These are phyloP conservation scores for Scytalopus superciliaris DNA, from an alignment of 2,113 vertebrate genomes.

Conservation along the genomic window DNA sequence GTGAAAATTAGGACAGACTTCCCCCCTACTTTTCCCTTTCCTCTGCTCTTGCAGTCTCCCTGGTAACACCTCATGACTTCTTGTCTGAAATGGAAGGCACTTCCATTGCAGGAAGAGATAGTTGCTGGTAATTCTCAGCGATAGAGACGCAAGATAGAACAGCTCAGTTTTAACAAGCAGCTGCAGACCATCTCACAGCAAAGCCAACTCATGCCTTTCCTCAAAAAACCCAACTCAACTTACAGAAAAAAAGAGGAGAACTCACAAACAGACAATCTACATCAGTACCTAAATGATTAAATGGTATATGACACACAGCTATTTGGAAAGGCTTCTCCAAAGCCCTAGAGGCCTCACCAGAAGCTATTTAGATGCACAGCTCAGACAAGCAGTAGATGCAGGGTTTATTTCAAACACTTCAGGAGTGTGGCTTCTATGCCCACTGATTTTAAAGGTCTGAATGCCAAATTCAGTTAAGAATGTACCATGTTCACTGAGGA, in stretches of 20 bases:
- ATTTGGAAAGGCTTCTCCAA: slow-evolving; percentile 21
- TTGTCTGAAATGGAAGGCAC: neutral
- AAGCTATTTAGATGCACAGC: neutral
- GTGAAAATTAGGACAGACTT: neutral
- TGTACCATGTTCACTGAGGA: neutral
- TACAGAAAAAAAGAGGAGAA: neutral
- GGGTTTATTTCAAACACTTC: slow-evolving; percentile 13
- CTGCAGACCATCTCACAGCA: neutral
- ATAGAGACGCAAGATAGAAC: neutral
- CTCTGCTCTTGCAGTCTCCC: neutral
- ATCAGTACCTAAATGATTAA: slow-evolving; percentile 23
- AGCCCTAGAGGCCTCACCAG: neutral
- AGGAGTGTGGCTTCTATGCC: neutral
- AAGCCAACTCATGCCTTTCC: neutral
- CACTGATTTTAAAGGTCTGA: neutral
- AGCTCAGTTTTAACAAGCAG: neutral
- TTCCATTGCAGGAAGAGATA: neutral
- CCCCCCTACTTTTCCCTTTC: neutral
- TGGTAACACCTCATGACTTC: neutral
- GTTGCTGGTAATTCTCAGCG: neutral
- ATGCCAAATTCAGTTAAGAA: neutral
- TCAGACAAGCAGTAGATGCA: slow-evolving; percentile 8
- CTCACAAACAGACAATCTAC: neutral
- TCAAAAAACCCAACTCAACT: neutral
- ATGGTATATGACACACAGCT: neutral